Evolutionary conservation across 2,797 vertebrate genomes (phyloP), one percentile per base, ranked within the genome.

Genomic region (Amphiprion clarkii): DNA sequence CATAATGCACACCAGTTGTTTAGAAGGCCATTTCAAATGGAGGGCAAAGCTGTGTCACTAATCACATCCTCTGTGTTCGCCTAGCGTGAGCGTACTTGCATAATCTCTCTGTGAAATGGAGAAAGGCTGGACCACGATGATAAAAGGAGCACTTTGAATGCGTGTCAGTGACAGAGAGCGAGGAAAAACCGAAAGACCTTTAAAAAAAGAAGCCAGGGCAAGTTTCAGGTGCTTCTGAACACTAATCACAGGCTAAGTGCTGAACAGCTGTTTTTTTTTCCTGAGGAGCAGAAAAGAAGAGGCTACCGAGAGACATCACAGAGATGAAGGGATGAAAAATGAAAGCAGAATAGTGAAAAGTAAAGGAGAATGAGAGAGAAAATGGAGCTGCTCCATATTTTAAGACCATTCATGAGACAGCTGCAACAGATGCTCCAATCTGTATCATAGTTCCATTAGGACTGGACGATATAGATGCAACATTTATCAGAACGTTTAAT

Each of bases 231-330:
- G 76, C 60, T 59, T 70, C 46, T 52, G 27, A 19, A 73, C 67
- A 36, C 71, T 83, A 76, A 87, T 86, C 76, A 75, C 84, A 85
- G 76, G 55, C 39, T 51, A 64, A 72, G 67, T 63, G 77, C 52
- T 12, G 55, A 84, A 85, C 81, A 92, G 87, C 84, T 86, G 87
- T 76, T 89, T 58, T 67, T 56, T 29, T 40, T 6, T 3, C 51
- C 19, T 8, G 46, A 77, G 67, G 70, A 74, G 68, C 75, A 72
- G 70, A 60, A 56, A 66, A 51, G 53, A 17, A 23, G 36, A 63
- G 31, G 25, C 31, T 11, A 16, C 14, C 21, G 49, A 56, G 14
- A 59, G 48, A 83, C 62, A 71, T 64, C 53, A 70, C 29, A 73
- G 25, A 21, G 27, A 59, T 5, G 17, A 60, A 17, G 54, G 39